Evolutionary conservation across 2,888 invertebrate genomes (phyloP), one percentile per base, ranked within the genome.

Genomic region (Drosophila suboccidentalis): DNA sequence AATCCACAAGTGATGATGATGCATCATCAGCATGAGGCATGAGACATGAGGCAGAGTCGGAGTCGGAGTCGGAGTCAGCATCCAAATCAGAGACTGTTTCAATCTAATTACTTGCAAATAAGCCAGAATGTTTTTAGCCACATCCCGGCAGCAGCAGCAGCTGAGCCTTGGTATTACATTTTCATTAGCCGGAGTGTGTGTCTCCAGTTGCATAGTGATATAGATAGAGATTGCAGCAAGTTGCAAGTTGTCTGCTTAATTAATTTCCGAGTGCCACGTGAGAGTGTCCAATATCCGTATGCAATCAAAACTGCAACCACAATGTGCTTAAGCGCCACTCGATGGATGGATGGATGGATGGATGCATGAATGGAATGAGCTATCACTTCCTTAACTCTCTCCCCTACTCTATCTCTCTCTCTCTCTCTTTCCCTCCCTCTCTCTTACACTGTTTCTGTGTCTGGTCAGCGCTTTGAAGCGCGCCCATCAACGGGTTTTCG

Each of bases 211-310:
- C 75, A 62, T 46, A 41, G 22, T 38, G 36, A 50, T 29, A 5
- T 1, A 8, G 29, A 29, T 39, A 44, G 13, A 17, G 51, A 53
- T 44, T 47, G 53, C 47, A 29, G 60, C 57, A 19, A 39, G 44
- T 44, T 61, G 62, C 60, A 60, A 38, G 46, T 53, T 78, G 86
- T 50, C 76, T 61, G 89, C 83, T 82, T 84, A 90, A 84, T 90
- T 84, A 90, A 84, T 84, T 90, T 84, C 83, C 88, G 76, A 79
- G 67, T 88, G 87, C 74, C 80, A 90, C 89, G 89, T 83, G 84
- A 85, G 80, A 90, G 90, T 90, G 87, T 90, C 90, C 84, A 90
- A 84, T 90, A 84, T 76, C 84, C 90, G 84, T 58, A 72, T 82
- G 80, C 87, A 88, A 88, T 88, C 82, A 78, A 72, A 78, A 69